Base-by-base conservation (phyloP, 1,140 invertebrate species). In the Charaxes varanes region DNA sequence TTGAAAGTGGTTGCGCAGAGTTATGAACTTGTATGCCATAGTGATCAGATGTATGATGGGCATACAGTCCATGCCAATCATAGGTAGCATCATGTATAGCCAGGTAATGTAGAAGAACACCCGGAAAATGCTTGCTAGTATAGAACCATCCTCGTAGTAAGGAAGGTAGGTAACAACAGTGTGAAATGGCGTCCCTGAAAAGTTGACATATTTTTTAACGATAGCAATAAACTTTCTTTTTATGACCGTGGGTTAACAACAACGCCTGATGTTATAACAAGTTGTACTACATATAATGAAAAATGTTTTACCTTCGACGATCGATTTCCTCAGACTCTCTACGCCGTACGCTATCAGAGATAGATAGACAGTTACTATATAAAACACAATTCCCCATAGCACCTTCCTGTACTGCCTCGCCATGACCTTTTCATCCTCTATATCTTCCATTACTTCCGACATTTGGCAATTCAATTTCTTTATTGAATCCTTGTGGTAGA, bases 41-140 rank as follows among this genome's bases (percentile, higher is more conserved):
- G 35, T 57, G n/a, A 82, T 76, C n/a, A 82, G 65, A 41, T 79
- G 72, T 6, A 69, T 57, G 16, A 79, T 79, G 1, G 78, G 78
- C 66, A 76, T 61, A 31, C 72, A 77, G 42, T 82, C 78, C 6
- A 65, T 61, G n/a, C 70, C 62, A 55, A 82, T 79, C 74, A 82
- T 81, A 0, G 77, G 77, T 6, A 78, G 31, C 78, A 82, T 82
- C 72, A 82, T 77, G 33, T 76, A 77, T 6, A 76, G 23, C 72
- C 74, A 81, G 0, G 65, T 82, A 7, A 67, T 36, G 28, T 82
- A 79, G 44, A 79, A 82, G 36, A 79, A 76, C 15, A 69, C 43
- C 4, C 77, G 62, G 21, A 73, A 51, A 13, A 55, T 44, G 23
- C 55, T 62, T 6, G 72, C 66, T 1, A 42, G 16, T 2, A 30